Evolutionary conservation across 2,888 invertebrate species (phyloP).

Genomic region (Pristionchus japonicus): DNA sequence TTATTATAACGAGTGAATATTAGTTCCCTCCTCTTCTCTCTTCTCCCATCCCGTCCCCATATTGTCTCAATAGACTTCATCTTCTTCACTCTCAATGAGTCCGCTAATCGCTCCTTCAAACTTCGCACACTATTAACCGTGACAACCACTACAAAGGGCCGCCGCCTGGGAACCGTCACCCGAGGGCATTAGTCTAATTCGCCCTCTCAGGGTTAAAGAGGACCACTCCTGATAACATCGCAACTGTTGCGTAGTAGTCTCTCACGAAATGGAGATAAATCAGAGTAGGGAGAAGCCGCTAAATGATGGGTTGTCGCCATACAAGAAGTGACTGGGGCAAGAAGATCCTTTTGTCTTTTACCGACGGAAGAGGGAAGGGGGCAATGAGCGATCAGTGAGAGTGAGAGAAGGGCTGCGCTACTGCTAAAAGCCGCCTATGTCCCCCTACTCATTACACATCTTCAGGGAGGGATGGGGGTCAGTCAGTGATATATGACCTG

Average conservation of each 20-base stretch:
- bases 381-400: background rate
- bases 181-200: conserved; percentile 33
- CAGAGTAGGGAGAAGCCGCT: conserved; percentile 6
- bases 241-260: conserved; percentile 34
- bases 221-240: conserved; percentile 19
- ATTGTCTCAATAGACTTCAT: conserved; percentile 19
- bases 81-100: conserved; percentile 1
- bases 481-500: conserved; percentile 23
- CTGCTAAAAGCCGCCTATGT: background rate
- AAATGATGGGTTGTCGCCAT: conserved; percentile 25
- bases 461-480: background rate
- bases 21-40: background rate
- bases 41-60: background rate
- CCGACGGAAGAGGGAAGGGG: background rate
- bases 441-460: conserved; percentile 8
- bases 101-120: conserved; percentile 26
- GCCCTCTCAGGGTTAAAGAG: background rate
- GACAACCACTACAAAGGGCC: conserved; percentile 39
- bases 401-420: background rate
- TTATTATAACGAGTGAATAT: conserved; percentile 32
- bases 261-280: conserved; percentile 16
- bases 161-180: background rate
- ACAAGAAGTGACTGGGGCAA: conserved; percentile 26
- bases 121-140: conserved; percentile 39
- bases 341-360: conserved; percentile 32